Percentiles rank a stretch among this genome's conserved stretches.
phyloP scores from a whole-genome alignment of 2,113 vertebrate genomes.

The Macaca fascicularis region T2T-MFA8v1.1 NC_088381.1:108283501-108284000 shows the following conservation, averaged over 20 bases:
- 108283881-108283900: no score
- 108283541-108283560: background rate
- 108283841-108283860: background rate
- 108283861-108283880: background rate
- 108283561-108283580: slow-evolving; percentile 11
- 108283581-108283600: slow-evolving; percentile 1
- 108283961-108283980: no score
- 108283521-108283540: background rate
- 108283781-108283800: background rate
- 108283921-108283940: no score
- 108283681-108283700: background rate
- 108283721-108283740: background rate
- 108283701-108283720: background rate
- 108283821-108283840: background rate
- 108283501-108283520: slow-evolving; percentile 32
- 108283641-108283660: background rate
- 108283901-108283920: no score
- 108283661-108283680: background rate
- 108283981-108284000: no score
- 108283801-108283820: background rate
- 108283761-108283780: background rate
- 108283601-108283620: background rate
- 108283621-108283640: background rate
- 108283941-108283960: no score
- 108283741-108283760: background rate